Conservation (phyloP, 1,140 invertebrate genomes). For the Helicoverpa zea region DNA sequence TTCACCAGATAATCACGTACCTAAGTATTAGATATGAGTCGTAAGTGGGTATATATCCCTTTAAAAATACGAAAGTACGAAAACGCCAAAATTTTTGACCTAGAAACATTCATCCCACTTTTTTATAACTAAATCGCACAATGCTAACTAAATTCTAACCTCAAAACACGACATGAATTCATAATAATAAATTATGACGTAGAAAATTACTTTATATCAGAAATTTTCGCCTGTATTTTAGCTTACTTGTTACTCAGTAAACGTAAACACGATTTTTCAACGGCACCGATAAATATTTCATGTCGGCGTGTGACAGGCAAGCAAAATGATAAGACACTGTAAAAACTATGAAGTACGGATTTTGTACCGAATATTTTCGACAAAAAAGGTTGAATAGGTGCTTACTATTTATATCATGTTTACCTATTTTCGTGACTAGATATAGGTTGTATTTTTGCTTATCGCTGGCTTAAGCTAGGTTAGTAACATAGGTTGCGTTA, state of each 20-base stretch:
- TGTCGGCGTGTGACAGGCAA: slow-evolving; percentile 6
- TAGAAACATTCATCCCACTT: not conserved
- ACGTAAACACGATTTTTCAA: slow-evolving; percentile 35
- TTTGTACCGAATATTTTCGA: slow-evolving; percentile 4
- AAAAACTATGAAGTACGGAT: slow-evolving; percentile 11
- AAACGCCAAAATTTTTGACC: too few relatives aligned
- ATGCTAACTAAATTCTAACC: slow-evolving; percentile 6
- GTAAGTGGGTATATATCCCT: too few relatives aligned
- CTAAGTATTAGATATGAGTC: too few relatives aligned
- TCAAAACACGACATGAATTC: slow-evolving; percentile 18
- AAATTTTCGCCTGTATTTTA: slow-evolving; percentile 6
- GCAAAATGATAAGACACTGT: slow-evolving; percentile 24
- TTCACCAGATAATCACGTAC: too few relatives aligned
- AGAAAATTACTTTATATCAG: slow-evolving; percentile 22
- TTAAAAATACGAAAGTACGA: too few relatives aligned
- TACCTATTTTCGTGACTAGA: too few relatives aligned
- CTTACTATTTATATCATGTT: too few relatives aligned
- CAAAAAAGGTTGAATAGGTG: not conserved
- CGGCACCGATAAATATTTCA: slow-evolving; percentile 30
- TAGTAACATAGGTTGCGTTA: not conserved
- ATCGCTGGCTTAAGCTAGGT: too few relatives aligned
- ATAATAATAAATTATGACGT: slow-evolving; percentile 30
- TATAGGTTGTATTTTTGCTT: too few relatives aligned
- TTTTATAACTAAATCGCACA: not conserved
- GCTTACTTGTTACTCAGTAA: slow-evolving; percentile 33